Evolutionary conservation across 2,113 vertebrate genomes (phyloP).

Genomic region (Phrynosoma blainvillii): DNA sequence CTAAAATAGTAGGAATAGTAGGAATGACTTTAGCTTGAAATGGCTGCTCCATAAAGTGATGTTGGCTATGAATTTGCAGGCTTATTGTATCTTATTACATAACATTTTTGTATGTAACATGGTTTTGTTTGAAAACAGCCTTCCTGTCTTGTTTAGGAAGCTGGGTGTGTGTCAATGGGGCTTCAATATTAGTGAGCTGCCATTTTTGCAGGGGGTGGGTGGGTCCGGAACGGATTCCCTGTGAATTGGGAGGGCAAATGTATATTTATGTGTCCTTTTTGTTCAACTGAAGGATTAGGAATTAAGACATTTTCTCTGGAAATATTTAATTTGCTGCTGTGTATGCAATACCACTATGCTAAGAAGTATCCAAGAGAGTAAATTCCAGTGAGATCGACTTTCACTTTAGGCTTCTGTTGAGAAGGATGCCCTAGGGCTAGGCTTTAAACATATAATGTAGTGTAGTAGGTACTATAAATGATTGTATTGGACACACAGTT

Average conservation of each 20-base stretch:
- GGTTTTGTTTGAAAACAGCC: not conserved
- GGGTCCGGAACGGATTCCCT: too few relatives aligned
- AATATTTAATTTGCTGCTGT: not conserved
- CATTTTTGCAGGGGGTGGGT: too few relatives aligned
- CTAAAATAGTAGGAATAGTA: not conserved
- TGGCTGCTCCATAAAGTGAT: not conserved
- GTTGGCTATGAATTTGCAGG: not conserved
- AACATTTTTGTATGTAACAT: not conserved
- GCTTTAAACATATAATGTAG: accelerated
- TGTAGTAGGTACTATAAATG: accelerated
- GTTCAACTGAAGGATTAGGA: accelerated
- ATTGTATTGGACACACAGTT: accelerated
- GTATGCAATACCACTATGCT: not conserved
- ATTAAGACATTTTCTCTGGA: not conserved
- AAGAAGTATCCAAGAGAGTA: not conserved
- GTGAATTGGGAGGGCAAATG: too few relatives aligned
- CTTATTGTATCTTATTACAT: not conserved
- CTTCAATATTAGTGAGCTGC: too few relatives aligned
- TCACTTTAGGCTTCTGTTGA: not conserved
- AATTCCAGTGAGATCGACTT: not conserved
- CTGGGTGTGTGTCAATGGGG: too few relatives aligned
- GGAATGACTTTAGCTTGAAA: not conserved
- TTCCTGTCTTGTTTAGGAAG: not conserved
- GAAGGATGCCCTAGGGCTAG: not conserved
- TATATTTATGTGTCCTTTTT: not conserved